These are phyloP conservation scores for Garra rufa DNA, from an alignment of 2,113 vertebrate species.

Conservation along the genomic window DNA sequence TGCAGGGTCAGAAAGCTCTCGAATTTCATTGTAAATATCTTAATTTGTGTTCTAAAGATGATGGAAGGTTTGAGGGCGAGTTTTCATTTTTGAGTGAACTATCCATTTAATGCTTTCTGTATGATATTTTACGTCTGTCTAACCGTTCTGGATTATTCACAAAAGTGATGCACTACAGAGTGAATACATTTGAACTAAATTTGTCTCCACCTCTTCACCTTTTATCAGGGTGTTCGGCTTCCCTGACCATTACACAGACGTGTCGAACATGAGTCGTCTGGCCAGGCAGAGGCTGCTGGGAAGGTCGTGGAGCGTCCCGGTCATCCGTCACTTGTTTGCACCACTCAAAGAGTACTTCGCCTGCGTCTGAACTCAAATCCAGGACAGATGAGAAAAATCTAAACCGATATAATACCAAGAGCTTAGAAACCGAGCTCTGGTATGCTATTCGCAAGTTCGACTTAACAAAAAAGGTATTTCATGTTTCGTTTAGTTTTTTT, in stretches of 20 bases:
- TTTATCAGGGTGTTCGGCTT: conserved; percentile 88
- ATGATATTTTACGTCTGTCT: too few relatives aligned
- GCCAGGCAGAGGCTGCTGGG: conserved; percentile 97
- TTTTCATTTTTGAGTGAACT: too few relatives aligned
- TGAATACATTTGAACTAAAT: neutral
- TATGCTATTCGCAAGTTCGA: conserved; percentile 79
- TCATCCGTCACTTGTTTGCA: conserved; percentile 98
- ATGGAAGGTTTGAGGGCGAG: too few relatives aligned
- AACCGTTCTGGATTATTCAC: neutral
- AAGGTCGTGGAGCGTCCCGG: conserved; percentile 96
- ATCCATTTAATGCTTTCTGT: too few relatives aligned
- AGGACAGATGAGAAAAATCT: conserved; percentile 61
- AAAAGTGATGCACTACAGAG: neutral
- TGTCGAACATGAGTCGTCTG: conserved; percentile 99
- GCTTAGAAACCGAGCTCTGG: conserved; percentile 73
- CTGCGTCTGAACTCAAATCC: conserved; percentile 81
- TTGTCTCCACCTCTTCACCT: conserved; percentile 4
- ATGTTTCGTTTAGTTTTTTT: conserved; percentile 87
- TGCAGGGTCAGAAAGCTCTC: too few relatives aligned
- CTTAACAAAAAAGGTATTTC: conserved; percentile 76
- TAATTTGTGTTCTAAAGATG: too few relatives aligned
- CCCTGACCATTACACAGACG: conserved; percentile 97
- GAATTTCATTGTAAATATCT: too few relatives aligned
- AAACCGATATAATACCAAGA: conserved; percentile 75
- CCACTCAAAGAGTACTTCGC: conserved; percentile 99